Conservation (phyloP, 2,113 vertebrate species). For the Cromileptes altivelis region DNA sequence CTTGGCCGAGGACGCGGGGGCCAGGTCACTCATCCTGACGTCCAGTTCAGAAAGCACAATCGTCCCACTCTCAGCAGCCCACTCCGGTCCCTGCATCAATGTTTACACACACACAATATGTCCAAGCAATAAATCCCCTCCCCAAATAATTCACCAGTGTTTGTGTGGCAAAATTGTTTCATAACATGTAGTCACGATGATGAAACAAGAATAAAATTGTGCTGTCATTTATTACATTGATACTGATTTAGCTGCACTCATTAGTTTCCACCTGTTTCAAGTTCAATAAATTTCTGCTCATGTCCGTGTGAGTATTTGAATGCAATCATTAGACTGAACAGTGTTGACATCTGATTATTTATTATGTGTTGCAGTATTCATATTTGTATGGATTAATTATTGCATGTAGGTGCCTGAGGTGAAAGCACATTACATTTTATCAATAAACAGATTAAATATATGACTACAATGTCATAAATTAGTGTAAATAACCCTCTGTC, state of each 20-base stretch:
- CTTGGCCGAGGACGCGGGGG: constrained; percentile 36
- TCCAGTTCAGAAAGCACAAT: constrained; percentile 54
- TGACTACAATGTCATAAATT: neutral
- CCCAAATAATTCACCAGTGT: neutral
- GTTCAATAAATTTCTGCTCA: constrained; percentile 31
- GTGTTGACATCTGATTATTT: constrained; percentile 7
- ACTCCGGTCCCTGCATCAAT: neutral
- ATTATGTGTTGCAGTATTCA: constrained; percentile 30
- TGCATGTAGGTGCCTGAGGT: constrained; percentile 3
- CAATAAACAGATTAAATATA: constrained; percentile 27
- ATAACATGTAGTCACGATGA: constrained; percentile 7
- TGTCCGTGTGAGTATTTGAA: constrained; percentile 28
- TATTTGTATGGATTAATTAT: constrained; percentile 29
- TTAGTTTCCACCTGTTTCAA: constrained; percentile 17
- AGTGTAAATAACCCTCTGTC: neutral
- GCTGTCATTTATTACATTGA: constrained; percentile 34
- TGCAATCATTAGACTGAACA: constrained; percentile 20
- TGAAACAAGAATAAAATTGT: constrained; percentile 55
- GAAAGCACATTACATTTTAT: constrained; percentile 35
- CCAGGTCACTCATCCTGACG: constrained; percentile 44
- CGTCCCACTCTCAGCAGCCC: constrained; percentile 13
- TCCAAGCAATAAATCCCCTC: constrained; percentile 37
- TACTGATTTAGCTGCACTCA: constrained; percentile 28
- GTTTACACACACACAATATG: neutral
- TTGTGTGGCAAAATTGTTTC: constrained; percentile 15